These are phyloP conservation scores for Brachionus koreanus DNA, from an alignment of 1,140 invertebrate genomes.

Conservation along the genomic window DNA sequence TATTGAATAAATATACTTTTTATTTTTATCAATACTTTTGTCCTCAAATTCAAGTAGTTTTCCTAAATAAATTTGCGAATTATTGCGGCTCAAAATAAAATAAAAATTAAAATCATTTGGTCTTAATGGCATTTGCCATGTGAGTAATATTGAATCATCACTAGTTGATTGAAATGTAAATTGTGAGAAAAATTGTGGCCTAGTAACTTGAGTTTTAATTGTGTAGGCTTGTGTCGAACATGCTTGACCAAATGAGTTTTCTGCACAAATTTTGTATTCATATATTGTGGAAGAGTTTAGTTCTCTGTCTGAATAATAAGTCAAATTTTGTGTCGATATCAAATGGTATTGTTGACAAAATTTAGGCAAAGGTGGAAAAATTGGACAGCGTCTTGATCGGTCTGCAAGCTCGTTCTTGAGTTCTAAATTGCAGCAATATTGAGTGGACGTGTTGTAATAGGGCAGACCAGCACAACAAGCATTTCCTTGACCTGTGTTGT, in stretches of 20 bases:
- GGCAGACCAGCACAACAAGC: background rate
- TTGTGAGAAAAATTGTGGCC: background rate
- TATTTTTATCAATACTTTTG: constrained; percentile 52
- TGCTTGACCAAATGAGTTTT: background rate
- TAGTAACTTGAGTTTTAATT: background rate
- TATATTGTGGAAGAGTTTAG: background rate
- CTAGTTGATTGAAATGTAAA: background rate
- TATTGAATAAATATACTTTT: constrained; percentile 52
- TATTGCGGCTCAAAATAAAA: background rate
- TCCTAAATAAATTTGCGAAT: background rate
- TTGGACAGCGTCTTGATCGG: background rate
- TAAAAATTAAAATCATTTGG: background rate
- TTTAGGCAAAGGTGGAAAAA: background rate
- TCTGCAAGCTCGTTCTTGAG: background rate
- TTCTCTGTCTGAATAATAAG: background rate
- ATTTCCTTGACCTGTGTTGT: background rate
- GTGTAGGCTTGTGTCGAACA: background rate
- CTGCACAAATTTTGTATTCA: background rate
- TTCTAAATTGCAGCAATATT: constrained; percentile 28
- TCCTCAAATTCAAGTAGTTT: constrained; percentile 24
- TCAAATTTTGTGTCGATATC: background rate
- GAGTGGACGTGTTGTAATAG: background rate
- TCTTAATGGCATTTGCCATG: background rate
- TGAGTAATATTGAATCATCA: background rate
- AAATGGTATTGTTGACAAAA: background rate